phyloP scores from a whole-genome alignment of 2,113 vertebrate genomes.

The Anarhynchus alexandrinus region DNA sequence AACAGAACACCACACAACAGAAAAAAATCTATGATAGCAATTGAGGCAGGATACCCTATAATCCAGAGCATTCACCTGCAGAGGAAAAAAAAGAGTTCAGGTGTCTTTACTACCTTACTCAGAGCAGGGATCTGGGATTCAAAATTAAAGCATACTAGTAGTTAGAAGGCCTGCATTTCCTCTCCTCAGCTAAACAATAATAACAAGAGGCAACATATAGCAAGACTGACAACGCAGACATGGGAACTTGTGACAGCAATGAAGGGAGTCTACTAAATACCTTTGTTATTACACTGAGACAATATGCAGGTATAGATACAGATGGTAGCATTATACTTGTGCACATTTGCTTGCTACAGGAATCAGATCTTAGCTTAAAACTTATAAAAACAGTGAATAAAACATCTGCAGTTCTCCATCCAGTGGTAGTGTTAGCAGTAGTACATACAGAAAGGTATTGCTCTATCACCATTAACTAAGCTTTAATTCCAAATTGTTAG shows the following conservation, averaged over 20 bases:
- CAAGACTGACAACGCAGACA: not conserved
- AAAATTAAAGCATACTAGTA: not conserved
- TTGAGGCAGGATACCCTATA: not conserved
- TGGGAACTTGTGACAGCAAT: not conserved
- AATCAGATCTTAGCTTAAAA: not conserved
- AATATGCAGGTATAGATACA: not conserved
- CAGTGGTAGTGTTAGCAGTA: not conserved
- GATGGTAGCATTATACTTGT: not conserved
- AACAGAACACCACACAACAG: not conserved
- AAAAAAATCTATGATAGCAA: not conserved
- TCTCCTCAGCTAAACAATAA: not conserved
- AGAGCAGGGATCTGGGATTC: not conserved
- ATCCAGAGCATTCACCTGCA: not conserved
- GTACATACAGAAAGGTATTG: not conserved
- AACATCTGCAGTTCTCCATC: not conserved
- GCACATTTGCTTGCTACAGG: not conserved
- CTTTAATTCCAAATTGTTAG: not conserved
- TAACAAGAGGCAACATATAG: not conserved
- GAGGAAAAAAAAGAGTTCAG: not conserved
- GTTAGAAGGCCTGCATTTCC: not conserved
- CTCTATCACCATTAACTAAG: not conserved
- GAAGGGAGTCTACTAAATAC: not conserved
- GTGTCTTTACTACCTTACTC: not conserved
- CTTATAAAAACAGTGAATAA: not conserved
- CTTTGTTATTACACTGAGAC: not conserved